Base-by-base conservation (phyloP, 1,140 invertebrate genomes). In the Maconellicoccus hirsutus region DNA sequence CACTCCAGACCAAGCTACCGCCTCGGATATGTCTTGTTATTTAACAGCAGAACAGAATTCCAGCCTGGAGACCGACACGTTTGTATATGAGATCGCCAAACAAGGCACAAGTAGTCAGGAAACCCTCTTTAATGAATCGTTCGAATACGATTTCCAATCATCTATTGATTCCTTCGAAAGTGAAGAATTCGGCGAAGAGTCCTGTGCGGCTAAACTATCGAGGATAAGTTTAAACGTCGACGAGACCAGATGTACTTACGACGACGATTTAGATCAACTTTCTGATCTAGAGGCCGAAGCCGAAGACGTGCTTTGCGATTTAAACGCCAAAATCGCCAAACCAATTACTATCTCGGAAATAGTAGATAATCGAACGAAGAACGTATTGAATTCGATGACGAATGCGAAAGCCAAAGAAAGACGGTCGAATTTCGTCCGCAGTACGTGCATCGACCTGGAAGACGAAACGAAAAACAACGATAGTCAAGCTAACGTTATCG, bases 381-480 rank as follows among this genome's bases (percentile, higher is more conserved):
- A 4, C 16, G 52, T 19, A 6, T 6, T 59, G 3, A 59, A n/a
- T 16, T 59, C 52, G 16, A 22, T 16, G 16, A 22, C 52, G 6
- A 22, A 3, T 59, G 52, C 52, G 4, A 59, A 22, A 26, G 61
- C 61, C 4, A 66, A 66, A 66, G 61, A 25, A 26, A 23, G 61
- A 23, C 21, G 61, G 1, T 66, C 61, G 61, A 66, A 66, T 66
- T 66, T 66, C 25, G 61, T 66, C 8, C 61, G 61, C 4, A 66
- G 3, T 2, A 66, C 10, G 2, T 66, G 61, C 22, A 66, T 66
- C 3, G 61, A 66, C 25, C 19, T 66, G 16, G 61, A 66, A 8
- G 61, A 66, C 16, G 61, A 66, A 14, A 25, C 10, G 2, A 66
- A 12, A 2, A 26, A 66, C 25, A 23, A 66, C 21, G 22, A 19